Conservation (phyloP, 2,888 invertebrate genomes). For the Lasioglossum villosulum region DNA sequence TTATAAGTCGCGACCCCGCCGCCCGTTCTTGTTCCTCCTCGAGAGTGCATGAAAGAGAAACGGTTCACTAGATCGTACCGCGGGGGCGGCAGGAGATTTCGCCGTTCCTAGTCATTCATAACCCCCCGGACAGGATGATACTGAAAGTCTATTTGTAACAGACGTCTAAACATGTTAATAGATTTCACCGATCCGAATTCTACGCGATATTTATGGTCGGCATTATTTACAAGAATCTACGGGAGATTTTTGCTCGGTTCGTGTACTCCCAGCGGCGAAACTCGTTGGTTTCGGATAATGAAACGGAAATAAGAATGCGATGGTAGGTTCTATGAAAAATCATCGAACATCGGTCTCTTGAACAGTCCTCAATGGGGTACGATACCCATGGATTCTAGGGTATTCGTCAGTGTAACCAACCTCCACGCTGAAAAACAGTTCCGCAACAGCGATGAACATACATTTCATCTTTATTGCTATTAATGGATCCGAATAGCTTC, state of each 20-base stretch:
- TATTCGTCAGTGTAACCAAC: too few relatives aligned
- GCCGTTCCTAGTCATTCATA: slow-evolving; percentile 23
- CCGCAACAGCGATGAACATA: too few relatives aligned
- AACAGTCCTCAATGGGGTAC: too few relatives aligned
- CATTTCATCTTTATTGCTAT: too few relatives aligned
- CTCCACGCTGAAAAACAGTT: too few relatives aligned
- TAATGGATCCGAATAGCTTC: too few relatives aligned
- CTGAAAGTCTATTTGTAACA: slow-evolving; percentile 3
- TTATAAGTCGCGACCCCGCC: slow-evolving; percentile 69
- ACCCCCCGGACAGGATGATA: not conserved
- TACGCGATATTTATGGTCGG: not conserved
- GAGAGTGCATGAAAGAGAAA: slow-evolving; percentile 45
- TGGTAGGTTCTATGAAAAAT: not conserved
- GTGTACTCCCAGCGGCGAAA: not conserved
- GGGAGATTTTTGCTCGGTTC: not conserved
- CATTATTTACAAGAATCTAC: not conserved
- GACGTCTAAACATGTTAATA: slow-evolving; percentile 10
- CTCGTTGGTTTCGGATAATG: not conserved
- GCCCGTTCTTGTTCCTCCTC: slow-evolving; percentile 41
- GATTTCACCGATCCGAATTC: slow-evolving; percentile 5
- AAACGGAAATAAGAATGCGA: not conserved
- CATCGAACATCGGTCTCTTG: not conserved
- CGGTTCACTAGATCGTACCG: slow-evolving; percentile 34
- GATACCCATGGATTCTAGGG: too few relatives aligned
- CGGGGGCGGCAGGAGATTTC: slow-evolving; percentile 29